These are phyloP conservation scores for Mus spretus DNA, from an alignment of 2,797 vertebrate genomes.

Conservation along the genomic window DNA sequence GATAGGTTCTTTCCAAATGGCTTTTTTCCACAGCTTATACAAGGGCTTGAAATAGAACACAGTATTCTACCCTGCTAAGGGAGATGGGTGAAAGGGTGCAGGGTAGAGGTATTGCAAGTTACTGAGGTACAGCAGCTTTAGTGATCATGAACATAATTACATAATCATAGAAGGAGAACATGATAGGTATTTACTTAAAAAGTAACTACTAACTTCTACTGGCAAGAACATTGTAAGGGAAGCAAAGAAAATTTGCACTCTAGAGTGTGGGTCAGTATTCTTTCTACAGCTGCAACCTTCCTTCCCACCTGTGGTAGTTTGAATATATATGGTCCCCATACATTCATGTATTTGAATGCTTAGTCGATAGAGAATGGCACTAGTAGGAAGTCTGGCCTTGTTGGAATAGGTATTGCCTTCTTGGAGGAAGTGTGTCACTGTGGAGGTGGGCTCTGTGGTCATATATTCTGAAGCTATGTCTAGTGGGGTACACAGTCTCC, in stretches of 20 bases:
- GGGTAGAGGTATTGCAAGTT: background rate
- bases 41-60: accelerated
- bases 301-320: background rate
- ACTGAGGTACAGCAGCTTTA: background rate
- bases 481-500: background rate
- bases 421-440: background rate
- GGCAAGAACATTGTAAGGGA: background rate
- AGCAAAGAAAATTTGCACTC: background rate
- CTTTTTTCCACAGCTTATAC: background rate
- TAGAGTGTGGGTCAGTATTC: background rate
- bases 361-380: background rate
- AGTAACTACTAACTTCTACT: background rate
- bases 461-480: background rate
- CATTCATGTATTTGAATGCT: background rate
- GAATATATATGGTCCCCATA: background rate
- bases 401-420: background rate
- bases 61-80: accelerated
- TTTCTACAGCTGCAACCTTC: background rate
- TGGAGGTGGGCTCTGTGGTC: background rate
- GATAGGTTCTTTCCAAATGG: background rate
- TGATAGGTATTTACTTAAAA: background rate
- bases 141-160: background rate
- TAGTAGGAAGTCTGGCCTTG: background rate
- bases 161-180: background rate
- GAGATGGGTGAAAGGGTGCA: background rate